Evolutionary conservation across 2,888 invertebrate species (phyloP), one percentile per base, ranked within the genome.

Genomic region (Diabrotica balteata): DNA sequence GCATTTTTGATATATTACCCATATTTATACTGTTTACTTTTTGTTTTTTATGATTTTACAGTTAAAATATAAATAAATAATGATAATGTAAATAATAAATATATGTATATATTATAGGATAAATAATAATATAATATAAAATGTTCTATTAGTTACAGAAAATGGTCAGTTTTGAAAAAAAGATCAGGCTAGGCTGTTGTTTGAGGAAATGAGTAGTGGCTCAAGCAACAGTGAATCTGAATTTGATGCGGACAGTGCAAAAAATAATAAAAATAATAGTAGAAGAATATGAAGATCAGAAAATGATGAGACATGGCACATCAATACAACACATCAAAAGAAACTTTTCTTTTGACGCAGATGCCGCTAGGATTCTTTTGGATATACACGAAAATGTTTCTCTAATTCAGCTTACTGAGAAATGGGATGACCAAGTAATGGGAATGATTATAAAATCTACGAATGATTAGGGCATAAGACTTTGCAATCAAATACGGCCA

Each of bases 351-450:
- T n/a, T n/a, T n/a, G n/a, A n/a, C n/a, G n/a, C n/a, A n/a, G n/a
- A n/a, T n/a, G n/a, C n/a, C n/a, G n/a, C n/a, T n/a, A n/a, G n/a
- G n/a, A n/a, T n/a, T 74, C 83, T 83, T 79, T 7, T 82, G 79
- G 72, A 65, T 53, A 73, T 61, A 66, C 66, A 68, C 32, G 59
- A 68, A 67, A 74, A 66, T 68, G 69, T 71, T 71, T 70, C 70
- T 70, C 72, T 66, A 68, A 59, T 69, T 72, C 71, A 72, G 67
- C 69, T 71, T 67, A 69, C 71, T 69, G 69, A 71, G 67, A 64
- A 71, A 62, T 70, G 65, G 65, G 62, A 72, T 72, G 70, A 72
- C 32, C 32, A 32, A 32, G 32, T 32, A 32, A 32, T 32, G 32
- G 32, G 4, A 32, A 32, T 32, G 32, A 4, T 32, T 32, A 32